Percentiles rank a stretch among this genome's conserved stretches.
Evolutionary conservation across 2,113 vertebrate species (phyloP).

Genomic region (Dasypus novemcinctus): DNA sequence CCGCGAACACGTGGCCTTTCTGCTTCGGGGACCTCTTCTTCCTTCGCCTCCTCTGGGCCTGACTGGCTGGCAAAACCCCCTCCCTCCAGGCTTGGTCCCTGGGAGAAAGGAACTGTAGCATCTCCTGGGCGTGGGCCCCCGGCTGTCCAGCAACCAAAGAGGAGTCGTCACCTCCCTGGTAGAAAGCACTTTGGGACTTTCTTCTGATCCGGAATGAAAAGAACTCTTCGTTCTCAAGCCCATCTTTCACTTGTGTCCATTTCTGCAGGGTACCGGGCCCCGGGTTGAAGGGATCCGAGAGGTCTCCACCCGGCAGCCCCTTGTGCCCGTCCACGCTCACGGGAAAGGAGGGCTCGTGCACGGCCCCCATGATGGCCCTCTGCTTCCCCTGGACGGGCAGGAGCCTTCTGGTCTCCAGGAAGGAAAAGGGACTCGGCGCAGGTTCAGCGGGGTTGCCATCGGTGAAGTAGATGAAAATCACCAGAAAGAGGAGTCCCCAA

Average conservation of each 20-base stretch:
- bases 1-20: conserved; percentile 51
- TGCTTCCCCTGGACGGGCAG: conserved; percentile 90
- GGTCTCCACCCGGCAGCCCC: conserved; percentile 65
- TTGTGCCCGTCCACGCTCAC: conserved; percentile 77
- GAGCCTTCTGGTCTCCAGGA: conserved; percentile 90
- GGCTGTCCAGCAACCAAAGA: conserved; percentile 80
- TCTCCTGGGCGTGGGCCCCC: conserved; percentile 60
- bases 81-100: conserved; percentile 62
- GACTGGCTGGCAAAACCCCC: conserved; percentile 56
- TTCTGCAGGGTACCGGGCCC: conserved; percentile 75
- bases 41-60: conserved; percentile 66
- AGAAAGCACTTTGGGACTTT: conserved; percentile 82
- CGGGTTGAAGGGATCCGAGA: conserved; percentile 62
- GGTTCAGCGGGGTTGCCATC: conserved; percentile 90
- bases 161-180: conserved; percentile 75
- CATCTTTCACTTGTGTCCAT: conserved; percentile 73
- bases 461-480: conserved; percentile 95
- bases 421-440: conserved; percentile 87
- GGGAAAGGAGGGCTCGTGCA: conserved; percentile 82
- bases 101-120: conserved; percentile 53
- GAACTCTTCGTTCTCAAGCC: conserved; percentile 77
- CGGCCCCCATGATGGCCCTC: conserved; percentile 87
- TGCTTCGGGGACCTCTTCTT: conserved; percentile 63
- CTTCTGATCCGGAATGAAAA: conserved; percentile 77
- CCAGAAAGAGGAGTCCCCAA: conserved; percentile 94